Percentiles rank a stretch among this genome's conserved stretches.
phyloP scores from a whole-genome alignment of 2,797 vertebrate species.

The Rhinichthys osculus region DNA sequence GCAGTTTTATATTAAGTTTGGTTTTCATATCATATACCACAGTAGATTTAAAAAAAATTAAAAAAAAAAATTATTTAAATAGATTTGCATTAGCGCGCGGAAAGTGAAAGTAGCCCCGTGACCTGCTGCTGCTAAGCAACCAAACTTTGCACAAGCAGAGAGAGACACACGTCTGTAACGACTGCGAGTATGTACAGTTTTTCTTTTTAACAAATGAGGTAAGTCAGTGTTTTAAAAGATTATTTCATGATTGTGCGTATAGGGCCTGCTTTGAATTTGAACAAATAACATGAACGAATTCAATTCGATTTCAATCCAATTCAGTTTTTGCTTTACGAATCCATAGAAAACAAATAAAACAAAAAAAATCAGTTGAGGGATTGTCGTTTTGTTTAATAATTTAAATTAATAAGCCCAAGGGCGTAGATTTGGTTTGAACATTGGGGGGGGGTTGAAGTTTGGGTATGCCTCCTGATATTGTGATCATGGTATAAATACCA shows the following conservation, averaged over 20 bases:
- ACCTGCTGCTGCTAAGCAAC: conserved; percentile 60
- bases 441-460: no score
- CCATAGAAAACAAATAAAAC: not conserved
- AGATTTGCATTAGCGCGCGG: not conserved
- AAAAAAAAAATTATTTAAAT: not conserved
- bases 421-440: no score
- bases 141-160: not conserved
- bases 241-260: not conserved
- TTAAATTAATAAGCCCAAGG: not conserved
- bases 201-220: conserved; percentile 13
- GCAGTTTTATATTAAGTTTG: not conserved
- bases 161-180: not conserved
- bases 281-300: not conserved
- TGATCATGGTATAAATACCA: no score
- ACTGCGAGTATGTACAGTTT: not conserved
- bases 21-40: not conserved
- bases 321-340: not conserved
- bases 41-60: not conserved
- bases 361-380: not conserved
- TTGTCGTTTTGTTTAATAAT: not conserved
- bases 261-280: not conserved
- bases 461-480: no score
- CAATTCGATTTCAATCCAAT: not conserved
- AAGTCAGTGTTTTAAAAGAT: not conserved
- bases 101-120: not conserved